Evolutionary conservation across 2,888 invertebrate genomes (phyloP).

Genomic region (Polylopha cassiicola): DNA sequence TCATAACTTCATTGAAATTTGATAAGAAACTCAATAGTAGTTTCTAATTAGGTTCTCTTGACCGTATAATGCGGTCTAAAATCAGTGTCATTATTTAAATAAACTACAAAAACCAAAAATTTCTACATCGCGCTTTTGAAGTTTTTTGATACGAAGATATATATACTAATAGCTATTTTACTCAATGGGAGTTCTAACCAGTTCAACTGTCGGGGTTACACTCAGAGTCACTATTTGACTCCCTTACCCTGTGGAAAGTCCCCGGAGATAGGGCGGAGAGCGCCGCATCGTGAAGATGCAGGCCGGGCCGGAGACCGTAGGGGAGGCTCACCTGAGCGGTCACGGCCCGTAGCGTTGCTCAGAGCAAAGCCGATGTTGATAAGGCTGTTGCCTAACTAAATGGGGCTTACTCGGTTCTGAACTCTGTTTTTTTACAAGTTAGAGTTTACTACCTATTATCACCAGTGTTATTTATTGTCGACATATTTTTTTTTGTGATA

Average conservation of each 20-base stretch:
- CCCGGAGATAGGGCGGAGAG: slow-evolving; percentile 75
- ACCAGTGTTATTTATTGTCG: too few relatives aligned
- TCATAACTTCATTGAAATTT: neutral
- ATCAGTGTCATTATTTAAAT: slow-evolving; percentile 6
- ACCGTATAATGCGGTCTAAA: too few relatives aligned
- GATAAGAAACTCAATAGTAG: neutral
- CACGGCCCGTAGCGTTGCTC: slow-evolving; percentile 63
- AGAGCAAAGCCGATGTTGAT: slow-evolving; percentile 72
- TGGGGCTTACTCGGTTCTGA: slow-evolving; percentile 75
- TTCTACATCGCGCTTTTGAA: slow-evolving; percentile 46
- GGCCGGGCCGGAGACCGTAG: slow-evolving; percentile 53
- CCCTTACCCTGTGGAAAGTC: slow-evolving; percentile 74
- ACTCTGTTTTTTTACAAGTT: slow-evolving; percentile 35
- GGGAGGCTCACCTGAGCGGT: slow-evolving; percentile 56
- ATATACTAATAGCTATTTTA: slow-evolving; percentile 17
- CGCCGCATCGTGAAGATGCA: slow-evolving; percentile 56
- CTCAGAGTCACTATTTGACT: slow-evolving; percentile 55
- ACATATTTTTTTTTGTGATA: too few relatives aligned
- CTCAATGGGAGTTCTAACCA: slow-evolving; percentile 50
- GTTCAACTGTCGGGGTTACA: slow-evolving; percentile 70
- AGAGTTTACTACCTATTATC: neutral
- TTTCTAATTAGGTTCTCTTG: neutral
- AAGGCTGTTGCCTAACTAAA: slow-evolving; percentile 57
- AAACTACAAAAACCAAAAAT: neutral
- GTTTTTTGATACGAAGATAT: slow-evolving; percentile 29